phyloP scores from a whole-genome alignment of 2,113 vertebrate species.

The Brachyistius frenatus region DNA sequence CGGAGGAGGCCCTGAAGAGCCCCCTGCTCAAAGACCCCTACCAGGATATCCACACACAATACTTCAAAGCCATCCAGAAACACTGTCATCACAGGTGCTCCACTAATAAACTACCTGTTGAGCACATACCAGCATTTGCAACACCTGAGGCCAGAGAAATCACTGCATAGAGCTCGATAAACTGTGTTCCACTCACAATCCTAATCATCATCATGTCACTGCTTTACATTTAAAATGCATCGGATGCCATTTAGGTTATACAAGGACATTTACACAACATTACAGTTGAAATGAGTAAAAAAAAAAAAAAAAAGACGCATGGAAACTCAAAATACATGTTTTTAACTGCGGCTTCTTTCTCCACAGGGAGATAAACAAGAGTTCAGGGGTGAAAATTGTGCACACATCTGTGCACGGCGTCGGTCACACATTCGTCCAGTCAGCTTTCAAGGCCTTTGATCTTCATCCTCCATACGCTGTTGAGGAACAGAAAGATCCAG shows the following conservation, averaged over 20 bases:
- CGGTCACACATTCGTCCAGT: conserved; percentile 93
- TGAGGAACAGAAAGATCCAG: conserved; percentile 93
- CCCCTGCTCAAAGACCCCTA: conserved; percentile 88
- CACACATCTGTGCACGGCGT: conserved; percentile 98
- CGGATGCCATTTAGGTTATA: neutral
- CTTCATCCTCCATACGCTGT: conserved; percentile 94
- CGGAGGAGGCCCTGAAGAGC: conserved; percentile 83
- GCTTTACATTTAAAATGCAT: neutral
- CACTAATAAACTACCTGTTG: neutral
- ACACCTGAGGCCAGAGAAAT: neutral
- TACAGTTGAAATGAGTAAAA: neutral
- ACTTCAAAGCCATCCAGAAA: conserved; percentile 92
- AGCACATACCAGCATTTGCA: neutral
- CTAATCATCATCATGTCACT: neutral
- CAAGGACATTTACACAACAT: neutral
- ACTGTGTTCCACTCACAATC: too few relatives aligned
- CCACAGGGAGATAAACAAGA: conserved; percentile 90
- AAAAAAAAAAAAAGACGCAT: neutral
- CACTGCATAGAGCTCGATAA: neutral
- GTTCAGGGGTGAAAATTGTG: conserved; percentile 90
- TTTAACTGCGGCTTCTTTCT: conserved; percentile 3
- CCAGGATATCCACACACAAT: conserved; percentile 84
- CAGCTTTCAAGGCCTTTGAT: conserved; percentile 92
- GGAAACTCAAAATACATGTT: neutral
- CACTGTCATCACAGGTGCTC: conserved; percentile 94